A percentile compares a stretch with the other conserved stretches of the same genome.
These are phyloP conservation scores for Isurus oxyrinchus DNA, from an alignment of 2,113 vertebrate genomes.

Conservation along the genomic window DNA sequence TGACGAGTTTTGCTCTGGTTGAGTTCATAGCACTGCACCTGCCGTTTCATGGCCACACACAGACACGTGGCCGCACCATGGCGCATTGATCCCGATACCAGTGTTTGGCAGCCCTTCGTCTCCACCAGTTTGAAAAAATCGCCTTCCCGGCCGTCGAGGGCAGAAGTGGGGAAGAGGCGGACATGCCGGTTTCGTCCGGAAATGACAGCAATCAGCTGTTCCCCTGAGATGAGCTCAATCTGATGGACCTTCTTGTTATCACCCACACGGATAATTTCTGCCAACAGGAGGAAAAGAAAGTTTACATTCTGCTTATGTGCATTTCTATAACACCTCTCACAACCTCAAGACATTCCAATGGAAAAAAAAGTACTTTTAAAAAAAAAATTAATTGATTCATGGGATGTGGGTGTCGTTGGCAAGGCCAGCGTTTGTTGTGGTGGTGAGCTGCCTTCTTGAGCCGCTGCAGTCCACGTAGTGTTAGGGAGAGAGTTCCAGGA, in stretches of 20 bases:
- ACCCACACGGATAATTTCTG: conserved; percentile 92
- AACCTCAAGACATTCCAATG: neutral
- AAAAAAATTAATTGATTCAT: too few species aligned
- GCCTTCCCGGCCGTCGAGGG: conserved; percentile 82
- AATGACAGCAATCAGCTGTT: conserved; percentile 91
- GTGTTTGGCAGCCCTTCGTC: conserved; percentile 84
- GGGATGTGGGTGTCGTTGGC: too few species aligned
- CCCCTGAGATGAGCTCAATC: conserved; percentile 79
- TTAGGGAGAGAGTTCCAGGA: too few species aligned
- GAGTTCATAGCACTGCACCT: conserved; percentile 90
- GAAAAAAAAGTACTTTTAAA: neutral
- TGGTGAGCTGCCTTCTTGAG: too few species aligned
- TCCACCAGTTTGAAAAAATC: conserved; percentile 89
- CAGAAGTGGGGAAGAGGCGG: conserved; percentile 80
- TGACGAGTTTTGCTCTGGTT: conserved; percentile 85
- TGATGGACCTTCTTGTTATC: conserved; percentile 98
- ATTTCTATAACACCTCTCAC: neutral
- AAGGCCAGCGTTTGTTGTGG: too few species aligned
- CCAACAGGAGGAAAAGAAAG: neutral
- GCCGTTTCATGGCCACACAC: conserved; percentile 91
- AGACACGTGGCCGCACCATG: conserved; percentile 78
- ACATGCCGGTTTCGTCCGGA: conserved; percentile 94
- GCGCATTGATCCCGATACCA: conserved; percentile 75
- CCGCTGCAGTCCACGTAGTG: too few species aligned
- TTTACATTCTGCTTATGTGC: neutral